These are phyloP conservation scores for Leptinotarsa juncta DNA, from an alignment of 2,888 invertebrate genomes.

Conservation along the genomic window DNA sequence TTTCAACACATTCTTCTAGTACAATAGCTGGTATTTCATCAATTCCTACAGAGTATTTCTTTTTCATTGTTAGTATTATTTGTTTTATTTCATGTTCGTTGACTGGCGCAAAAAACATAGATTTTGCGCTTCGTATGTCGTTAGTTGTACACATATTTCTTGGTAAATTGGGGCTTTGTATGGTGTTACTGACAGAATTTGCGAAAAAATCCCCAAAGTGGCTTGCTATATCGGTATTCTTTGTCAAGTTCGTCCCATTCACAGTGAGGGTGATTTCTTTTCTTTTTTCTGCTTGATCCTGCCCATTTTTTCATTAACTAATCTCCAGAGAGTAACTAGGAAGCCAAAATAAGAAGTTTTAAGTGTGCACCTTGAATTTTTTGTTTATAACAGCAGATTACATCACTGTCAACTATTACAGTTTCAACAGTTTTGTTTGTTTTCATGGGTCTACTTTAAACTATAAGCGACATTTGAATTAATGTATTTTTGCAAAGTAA, in stretches of 20 bases:
- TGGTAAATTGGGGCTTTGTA: slow-evolving; percentile 14
- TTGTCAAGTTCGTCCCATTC: not conserved
- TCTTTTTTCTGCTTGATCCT: not conserved
- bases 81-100: slow-evolving; percentile 14
- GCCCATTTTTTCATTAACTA: slow-evolving; percentile 6
- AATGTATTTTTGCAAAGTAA: too few species aligned
- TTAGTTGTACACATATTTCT: slow-evolving; percentile 14
- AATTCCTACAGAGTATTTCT: too few species aligned
- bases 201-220: slow-evolving; percentile 17
- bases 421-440: too few species aligned
- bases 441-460: too few species aligned
- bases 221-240: not conserved
- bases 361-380: too few species aligned
- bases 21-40: too few species aligned
- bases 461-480: too few species aligned
- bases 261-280: not conserved
- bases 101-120: slow-evolving; percentile 18
- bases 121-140: not conserved
- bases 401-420: too few species aligned
- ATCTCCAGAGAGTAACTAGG: slow-evolving; percentile 2
- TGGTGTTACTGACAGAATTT: not conserved
- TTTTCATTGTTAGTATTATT: slow-evolving; percentile 1
- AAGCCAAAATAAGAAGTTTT: too few species aligned
- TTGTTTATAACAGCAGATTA: too few species aligned
- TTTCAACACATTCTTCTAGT: slow-evolving; percentile 14